Evolutionary conservation across 2,888 invertebrate species (phyloP).

Genomic region (Salticus scenicus): DNA sequence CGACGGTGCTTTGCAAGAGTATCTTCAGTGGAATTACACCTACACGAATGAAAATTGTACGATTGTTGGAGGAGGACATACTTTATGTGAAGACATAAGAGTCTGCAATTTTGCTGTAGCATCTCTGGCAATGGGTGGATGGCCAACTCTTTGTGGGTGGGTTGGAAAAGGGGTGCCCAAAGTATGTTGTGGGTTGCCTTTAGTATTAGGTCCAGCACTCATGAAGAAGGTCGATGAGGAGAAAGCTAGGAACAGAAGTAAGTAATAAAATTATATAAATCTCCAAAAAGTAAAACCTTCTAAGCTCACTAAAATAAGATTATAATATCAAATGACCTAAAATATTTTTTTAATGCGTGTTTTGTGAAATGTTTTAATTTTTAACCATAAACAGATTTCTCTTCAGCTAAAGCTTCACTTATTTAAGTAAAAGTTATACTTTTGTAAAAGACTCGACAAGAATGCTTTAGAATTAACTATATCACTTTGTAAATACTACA

Average conservation of each 20-base stretch:
- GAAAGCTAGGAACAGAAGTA: constrained; percentile 49
- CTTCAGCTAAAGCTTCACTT: no score
- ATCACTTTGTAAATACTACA: no score
- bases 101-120: constrained; percentile 43
- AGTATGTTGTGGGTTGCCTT: constrained; percentile 53
- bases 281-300: no score
- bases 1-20: background rate
- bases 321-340: no score
- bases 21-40: constrained; percentile 43
- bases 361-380: no score
- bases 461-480: no score
- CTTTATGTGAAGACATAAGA: constrained; percentile 28
- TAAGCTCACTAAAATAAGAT: no score
- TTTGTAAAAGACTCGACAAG: no score
- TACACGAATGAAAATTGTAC: constrained; percentile 26
- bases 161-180: constrained; percentile 34
- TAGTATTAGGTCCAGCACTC: constrained; percentile 29
- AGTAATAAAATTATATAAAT: no score
- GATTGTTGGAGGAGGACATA: constrained; percentile 11
- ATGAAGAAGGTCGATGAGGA: constrained; percentile 43
- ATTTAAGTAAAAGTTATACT: no score
- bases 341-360: no score
- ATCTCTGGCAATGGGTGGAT: constrained; percentile 35
- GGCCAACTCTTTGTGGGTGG: constrained; percentile 57
- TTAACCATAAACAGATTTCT: no score